Evolutionary conservation across 1,140 invertebrate genomes (phyloP).

Genomic region (Lepidurus arcticus): DNA sequence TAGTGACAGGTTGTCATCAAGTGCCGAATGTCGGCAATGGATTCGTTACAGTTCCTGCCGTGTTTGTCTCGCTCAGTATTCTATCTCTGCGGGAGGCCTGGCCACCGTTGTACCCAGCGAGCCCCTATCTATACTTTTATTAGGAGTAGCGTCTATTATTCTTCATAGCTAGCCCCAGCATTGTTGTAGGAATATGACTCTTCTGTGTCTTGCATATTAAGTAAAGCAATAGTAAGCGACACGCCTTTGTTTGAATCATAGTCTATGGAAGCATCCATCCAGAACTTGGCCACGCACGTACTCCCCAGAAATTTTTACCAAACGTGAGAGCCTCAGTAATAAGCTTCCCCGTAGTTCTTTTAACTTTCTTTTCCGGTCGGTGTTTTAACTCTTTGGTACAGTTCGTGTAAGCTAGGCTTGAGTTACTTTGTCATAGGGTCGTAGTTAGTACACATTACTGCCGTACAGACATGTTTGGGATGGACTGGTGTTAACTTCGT

Average conservation of each 20-base stretch:
- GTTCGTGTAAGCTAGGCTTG: neutral
- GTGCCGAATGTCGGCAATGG: conserved; percentile 13
- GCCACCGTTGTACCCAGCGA: neutral
- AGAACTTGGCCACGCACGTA: neutral
- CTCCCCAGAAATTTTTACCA: neutral
- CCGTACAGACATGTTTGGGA: too few relatives aligned
- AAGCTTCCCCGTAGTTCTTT: neutral
- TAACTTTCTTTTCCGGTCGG: neutral
- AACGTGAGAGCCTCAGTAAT: neutral
- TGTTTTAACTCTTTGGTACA: neutral
- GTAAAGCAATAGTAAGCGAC: neutral
- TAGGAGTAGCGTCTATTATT: neutral
- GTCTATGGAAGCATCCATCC: neutral
- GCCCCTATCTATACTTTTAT: neutral
- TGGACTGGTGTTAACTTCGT: too few relatives aligned
- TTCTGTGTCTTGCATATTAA: neutral
- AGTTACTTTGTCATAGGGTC: neutral
- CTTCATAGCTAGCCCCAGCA: neutral
- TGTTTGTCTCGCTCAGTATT: conserved; percentile 15
- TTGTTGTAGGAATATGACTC: neutral
- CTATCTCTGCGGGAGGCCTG: neutral
- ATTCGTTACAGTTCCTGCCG: conserved; percentile 11
- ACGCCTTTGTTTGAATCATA: neutral
- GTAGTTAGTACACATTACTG: neutral
- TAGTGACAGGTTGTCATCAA: conserved; percentile 19